These are phyloP conservation scores for Styela clava DNA, from an alignment of 23 tunicate genomes.

Conservation along the genomic window DNA sequence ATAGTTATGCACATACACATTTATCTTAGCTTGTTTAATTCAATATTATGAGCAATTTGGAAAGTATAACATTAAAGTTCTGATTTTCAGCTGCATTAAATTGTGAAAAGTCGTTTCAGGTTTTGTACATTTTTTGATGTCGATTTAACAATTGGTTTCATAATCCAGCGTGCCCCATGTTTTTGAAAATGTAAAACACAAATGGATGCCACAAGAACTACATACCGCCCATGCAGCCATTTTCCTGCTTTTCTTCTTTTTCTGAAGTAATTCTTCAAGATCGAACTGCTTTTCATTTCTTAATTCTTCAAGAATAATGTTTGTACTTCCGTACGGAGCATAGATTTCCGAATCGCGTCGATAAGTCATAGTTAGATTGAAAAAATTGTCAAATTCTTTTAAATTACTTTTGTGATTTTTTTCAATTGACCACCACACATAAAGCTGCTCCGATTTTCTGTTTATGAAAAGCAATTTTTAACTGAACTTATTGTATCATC, in stretches of 20 bases:
- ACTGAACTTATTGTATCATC: no score
- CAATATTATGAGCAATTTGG: no score
- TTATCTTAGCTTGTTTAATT: no score
- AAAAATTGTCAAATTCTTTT: conserved; percentile 21
- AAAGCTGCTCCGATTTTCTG: conserved; percentile 71
- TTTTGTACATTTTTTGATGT: no score
- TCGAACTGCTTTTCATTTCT: conserved; percentile 42
- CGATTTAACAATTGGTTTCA: no score
- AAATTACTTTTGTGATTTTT: conserved; percentile 35
- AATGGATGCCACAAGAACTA: no score
- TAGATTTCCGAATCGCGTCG: conserved; percentile 83
- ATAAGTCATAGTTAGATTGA: conserved; percentile 75
- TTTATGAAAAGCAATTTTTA: background rate
- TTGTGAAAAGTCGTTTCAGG: no score
- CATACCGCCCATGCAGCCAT: conserved; percentile 89
- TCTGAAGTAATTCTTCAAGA: conserved; percentile 38
- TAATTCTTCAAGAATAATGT: conserved; percentile 52
- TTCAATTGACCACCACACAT: conserved; percentile 84
- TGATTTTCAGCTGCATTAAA: no score
- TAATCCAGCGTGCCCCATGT: no score
- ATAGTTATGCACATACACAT: no score
- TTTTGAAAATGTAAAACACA: no score
- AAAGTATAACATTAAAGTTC: no score
- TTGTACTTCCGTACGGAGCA: conserved; percentile 88
- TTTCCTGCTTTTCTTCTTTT: conserved; percentile 55